phyloP scores from a whole-genome alignment of 2,888 invertebrate genomes.

The Poecilobothrus nobilitatus region DNA sequence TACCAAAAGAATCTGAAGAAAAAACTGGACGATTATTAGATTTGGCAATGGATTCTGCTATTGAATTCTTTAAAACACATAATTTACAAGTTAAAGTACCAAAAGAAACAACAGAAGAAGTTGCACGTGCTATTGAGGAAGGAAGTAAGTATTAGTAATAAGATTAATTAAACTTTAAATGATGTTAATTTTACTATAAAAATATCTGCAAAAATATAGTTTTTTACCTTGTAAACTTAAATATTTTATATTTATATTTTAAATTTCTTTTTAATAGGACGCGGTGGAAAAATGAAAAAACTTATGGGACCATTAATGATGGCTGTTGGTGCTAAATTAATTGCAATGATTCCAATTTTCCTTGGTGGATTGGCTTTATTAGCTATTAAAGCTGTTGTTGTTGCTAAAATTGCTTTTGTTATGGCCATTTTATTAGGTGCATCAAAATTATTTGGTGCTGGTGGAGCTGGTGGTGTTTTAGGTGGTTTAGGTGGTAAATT shows the following conservation, averaged over 20 bases:
- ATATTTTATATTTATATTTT: background rate
- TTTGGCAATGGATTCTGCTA: slow-evolving; percentile 49
- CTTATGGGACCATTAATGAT: slow-evolving; percentile 58
- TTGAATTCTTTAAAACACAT: slow-evolving; percentile 52
- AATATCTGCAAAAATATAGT: background rate
- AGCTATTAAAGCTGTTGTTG: slow-evolving; percentile 66
- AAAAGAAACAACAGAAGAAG: slow-evolving; percentile 53
- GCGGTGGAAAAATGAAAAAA: slow-evolving; percentile 69
- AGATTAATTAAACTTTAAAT: too few species aligned
- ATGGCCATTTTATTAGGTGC: slow-evolving; percentile 62
- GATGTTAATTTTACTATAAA: background rate
- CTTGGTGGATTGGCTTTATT: slow-evolving; percentile 64
- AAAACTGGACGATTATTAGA: slow-evolving; percentile 48
- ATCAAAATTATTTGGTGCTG: slow-evolving; percentile 56
- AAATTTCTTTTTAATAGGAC: slow-evolving; percentile 46
- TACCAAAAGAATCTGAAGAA: slow-evolving; percentile 48
- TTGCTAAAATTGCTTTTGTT: slow-evolving; percentile 69
- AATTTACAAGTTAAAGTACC: slow-evolving; percentile 63
- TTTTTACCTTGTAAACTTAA: too few species aligned
- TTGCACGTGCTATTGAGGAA: slow-evolving; percentile 68
- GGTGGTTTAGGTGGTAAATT: slow-evolving; percentile 35
- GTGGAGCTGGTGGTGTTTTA: slow-evolving; percentile 38
- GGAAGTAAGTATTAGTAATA: slow-evolving; percentile 46
- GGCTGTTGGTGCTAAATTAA: slow-evolving; percentile 61
- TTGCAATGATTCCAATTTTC: slow-evolving; percentile 60